Base-by-base conservation (phyloP, 2,113 vertebrate genomes). In the Phaethon lepturus region DNA sequence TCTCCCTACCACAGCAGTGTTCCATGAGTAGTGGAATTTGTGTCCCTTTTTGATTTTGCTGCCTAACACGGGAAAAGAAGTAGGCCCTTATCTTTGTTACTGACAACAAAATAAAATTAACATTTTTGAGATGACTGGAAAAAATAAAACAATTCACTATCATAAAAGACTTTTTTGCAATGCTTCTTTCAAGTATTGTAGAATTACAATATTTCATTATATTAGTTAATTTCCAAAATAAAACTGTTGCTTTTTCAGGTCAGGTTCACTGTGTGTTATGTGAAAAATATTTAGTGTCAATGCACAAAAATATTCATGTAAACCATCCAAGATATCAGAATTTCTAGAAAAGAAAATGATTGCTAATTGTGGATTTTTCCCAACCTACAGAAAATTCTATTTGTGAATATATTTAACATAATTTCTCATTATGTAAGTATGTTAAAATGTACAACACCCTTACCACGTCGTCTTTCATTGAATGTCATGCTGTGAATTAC, bases 391-490 rank as follows among this genome's bases (percentile, higher is more conserved):
- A 72, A 64, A 79, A 79, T 64, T 72, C 87, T 86, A 63, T 82
- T 95, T 87, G 31, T 90, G 29, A 93, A 66, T 66, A 17, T 53
- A 79, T 85, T 94, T 59, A 74, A 81, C 80, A 66, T 95, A 95
- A 93, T 93, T 90, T 50, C 33, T 90, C 68, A 90, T 93, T 96
- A 95, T 95, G 84, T 93, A 95, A 91, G 59, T 87, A 91, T 93
- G 88, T 92, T 97, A 95, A 96, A 98, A 97, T 91, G 68, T 82
- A 44, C 94, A 97, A 87, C 93, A 90, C 93, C 89, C 93, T 95
- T 89, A 40, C 62, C 53, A 19, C 33, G 69, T 33, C 13, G 9
- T 94, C 92, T 95, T 96, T 58, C 92, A 92, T 94, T 93, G 66
- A 95, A 89, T 95, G 85, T 71, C 90, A 88, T 68, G 18, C 74